Evolutionary conservation across 1,140 invertebrate species (phyloP), one percentile per base, ranked within the genome.

Genomic region (Leptinotarsa texana): DNA sequence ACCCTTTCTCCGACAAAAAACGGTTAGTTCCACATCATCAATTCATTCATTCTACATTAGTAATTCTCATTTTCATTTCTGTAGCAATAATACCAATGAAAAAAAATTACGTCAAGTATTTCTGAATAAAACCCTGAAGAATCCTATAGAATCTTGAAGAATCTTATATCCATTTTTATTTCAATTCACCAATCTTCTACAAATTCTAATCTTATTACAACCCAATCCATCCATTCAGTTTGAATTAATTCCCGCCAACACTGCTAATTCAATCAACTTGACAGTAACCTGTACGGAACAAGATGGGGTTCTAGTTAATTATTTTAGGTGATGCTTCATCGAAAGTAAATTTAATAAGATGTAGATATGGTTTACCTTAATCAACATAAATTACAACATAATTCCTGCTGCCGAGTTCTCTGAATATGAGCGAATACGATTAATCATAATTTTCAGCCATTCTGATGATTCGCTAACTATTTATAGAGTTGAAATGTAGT

Each of bases 271-370:
- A 57, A 57, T 57, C 51, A 57, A 57, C 51, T 8, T 18, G n/a
- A 18, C 51, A 57, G 51, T n/a, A 4, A 57, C 15, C 51, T 18
- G 51, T 5, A 18, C n/a, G 15, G 51, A 57, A 18, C 51, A 18
- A 4, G 15, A 57, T 57, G 51, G 51, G 51, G 51, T 57, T 57
- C 15, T 57, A 6, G 15, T 57, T 57, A 57, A 57, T 57, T 57
- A 57, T 57, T 57, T 57, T 57, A 1, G 51, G 51, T 57, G n/a
- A 18, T 18, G 51, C 51, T 57, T 4, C 51, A 57, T 17, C 17
- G 51, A 57, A 57, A 57, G 51, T 57, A 17, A 57, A 57, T 57
- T 57, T n/a, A 57, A 57, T 57, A 57, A 57, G 51, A 57, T 57
- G 51, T 57, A 57, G 51, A 57, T 57, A 57, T 57, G 13, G 51